These are phyloP conservation scores for Meles meles DNA, from an alignment of 2,113 vertebrate species.

Conservation along the genomic window DNA sequence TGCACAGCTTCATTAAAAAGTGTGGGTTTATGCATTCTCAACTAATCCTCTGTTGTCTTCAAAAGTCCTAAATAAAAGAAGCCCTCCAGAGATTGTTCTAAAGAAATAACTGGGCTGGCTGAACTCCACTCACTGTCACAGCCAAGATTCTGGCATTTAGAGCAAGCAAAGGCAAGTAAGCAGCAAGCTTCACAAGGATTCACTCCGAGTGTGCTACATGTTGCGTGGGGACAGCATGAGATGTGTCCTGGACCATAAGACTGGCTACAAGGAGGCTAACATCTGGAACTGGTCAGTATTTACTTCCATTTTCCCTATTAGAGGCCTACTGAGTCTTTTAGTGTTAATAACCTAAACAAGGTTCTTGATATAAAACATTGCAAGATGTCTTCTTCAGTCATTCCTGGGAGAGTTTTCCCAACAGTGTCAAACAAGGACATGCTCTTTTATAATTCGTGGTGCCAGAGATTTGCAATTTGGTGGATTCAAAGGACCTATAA, in stretches of 20 bases:
- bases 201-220: background rate
- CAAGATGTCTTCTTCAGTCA: slow-evolving; percentile 24
- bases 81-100: background rate
- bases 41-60: slow-evolving; percentile 11
- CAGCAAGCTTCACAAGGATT: background rate
- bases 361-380: slow-evolving; percentile 18
- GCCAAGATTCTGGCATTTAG: background rate
- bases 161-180: background rate
- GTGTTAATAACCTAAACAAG: slow-evolving; percentile 40
- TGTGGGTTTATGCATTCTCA: background rate
- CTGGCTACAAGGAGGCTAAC: background rate
- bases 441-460: background rate
- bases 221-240: background rate
- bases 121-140: background rate
- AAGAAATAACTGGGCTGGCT: background rate
- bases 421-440: slow-evolving; percentile 31
- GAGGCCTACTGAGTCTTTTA: background rate
- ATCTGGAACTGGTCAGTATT: background rate
- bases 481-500: background rate
- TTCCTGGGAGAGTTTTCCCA: slow-evolving; percentile 3
- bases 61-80: slow-evolving; percentile 37
- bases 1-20: background rate
- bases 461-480: background rate
- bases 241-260: background rate
- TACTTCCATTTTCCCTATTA: slow-evolving; percentile 9